phyloP scores from a whole-genome alignment of 23 tunicate species.

The Ascidia mentula region DNA sequence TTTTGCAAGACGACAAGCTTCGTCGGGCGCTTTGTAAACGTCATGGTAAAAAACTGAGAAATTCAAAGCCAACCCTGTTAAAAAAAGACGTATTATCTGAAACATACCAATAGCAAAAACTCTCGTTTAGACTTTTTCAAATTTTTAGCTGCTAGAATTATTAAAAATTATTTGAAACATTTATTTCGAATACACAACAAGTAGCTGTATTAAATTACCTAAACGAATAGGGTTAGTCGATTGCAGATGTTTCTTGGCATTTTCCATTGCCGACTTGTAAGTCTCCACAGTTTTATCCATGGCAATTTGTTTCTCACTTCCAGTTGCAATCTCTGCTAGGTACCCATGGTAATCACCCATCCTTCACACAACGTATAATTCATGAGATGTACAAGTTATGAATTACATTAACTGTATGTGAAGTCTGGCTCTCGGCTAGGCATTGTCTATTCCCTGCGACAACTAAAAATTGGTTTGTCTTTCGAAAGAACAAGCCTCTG shows the following conservation, averaged over 20 bases:
- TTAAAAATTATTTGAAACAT: too few species aligned
- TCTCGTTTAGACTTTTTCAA: background rate
- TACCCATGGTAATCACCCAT: conserved; percentile 71
- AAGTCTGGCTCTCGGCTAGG: too few species aligned
- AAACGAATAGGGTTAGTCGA: conserved; percentile 58
- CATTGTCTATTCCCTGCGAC: too few species aligned
- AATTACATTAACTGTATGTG: too few species aligned
- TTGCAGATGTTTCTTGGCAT: conserved; percentile 4
- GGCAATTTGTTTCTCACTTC: conserved; percentile 30
- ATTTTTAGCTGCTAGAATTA: too few species aligned
- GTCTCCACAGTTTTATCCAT: conserved; percentile 42
- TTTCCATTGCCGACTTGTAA: conserved; percentile 34
- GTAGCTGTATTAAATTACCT: too few species aligned
- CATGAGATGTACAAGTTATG: background rate
- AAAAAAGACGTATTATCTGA: background rate
- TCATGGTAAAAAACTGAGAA: conserved; percentile 81
- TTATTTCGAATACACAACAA: too few species aligned
- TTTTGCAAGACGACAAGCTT: conserved; percentile 60
- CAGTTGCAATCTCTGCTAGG: conserved; percentile 48
- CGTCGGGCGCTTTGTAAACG: conserved; percentile 58
- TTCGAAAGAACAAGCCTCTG: too few species aligned
- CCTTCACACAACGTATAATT: conserved; percentile 24
- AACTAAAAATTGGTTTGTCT: too few species aligned
- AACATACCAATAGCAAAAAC: background rate
- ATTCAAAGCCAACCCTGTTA: conserved; percentile 62